Conservation (phyloP, 2,888 invertebrate species). For the Mactromeris polynyma region DNA sequence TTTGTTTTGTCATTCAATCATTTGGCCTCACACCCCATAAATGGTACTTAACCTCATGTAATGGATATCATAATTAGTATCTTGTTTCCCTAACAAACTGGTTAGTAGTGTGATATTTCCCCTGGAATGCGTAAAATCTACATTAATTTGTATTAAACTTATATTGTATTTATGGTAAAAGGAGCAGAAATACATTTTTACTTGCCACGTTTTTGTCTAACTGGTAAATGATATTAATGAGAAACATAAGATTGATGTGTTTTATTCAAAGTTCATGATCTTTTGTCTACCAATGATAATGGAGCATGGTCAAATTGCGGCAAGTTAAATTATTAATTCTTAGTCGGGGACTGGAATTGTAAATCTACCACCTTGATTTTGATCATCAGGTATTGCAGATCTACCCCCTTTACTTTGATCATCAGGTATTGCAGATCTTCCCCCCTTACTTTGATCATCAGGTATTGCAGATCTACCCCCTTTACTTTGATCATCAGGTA, state of each 20-base stretch:
- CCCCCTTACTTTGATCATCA: too few species aligned
- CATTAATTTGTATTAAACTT: constrained; percentile 1
- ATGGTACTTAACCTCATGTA: background rate
- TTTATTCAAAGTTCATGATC: background rate
- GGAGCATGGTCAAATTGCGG: too few species aligned
- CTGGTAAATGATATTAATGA: background rate
- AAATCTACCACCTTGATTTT: too few species aligned
- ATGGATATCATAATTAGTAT: background rate
- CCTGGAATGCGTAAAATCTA: constrained; percentile 1
- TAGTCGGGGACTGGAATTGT: too few species aligned
- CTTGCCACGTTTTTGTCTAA: background rate
- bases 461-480: too few species aligned
- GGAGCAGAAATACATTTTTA: background rate
- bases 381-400: too few species aligned
- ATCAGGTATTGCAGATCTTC: too few species aligned
- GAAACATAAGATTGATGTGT: background rate
- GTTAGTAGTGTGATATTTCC: background rate
- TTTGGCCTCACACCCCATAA: background rate
- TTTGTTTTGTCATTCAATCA: background rate
- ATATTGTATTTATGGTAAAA: background rate
- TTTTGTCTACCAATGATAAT: too few species aligned
- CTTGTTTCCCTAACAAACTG: background rate
- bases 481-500: too few species aligned
- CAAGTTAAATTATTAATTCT: too few species aligned
- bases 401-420: too few species aligned